phyloP scores from a whole-genome alignment of 2,797 vertebrate genomes.

The Choloepus didactylus region DNA sequence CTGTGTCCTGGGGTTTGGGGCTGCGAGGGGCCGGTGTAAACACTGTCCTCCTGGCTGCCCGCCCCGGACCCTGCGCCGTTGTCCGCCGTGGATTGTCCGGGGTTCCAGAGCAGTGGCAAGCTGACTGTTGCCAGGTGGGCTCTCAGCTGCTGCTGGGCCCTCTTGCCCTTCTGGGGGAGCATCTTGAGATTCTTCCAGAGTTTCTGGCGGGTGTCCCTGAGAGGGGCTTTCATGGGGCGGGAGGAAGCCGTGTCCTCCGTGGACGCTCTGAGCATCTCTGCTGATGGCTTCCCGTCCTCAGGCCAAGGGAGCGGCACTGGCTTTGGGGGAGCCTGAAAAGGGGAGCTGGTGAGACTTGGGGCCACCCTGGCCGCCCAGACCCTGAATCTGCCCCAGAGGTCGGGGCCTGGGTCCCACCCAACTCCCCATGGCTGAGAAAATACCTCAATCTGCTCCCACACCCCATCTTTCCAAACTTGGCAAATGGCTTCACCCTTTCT shows the following conservation, averaged over 20 bases:
- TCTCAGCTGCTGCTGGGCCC: slow-evolving; percentile 16
- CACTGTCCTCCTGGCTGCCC: rapidly evolving
- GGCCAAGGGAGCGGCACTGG: rapidly evolving
- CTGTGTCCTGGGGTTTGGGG: neutral
- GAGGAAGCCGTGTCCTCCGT: rapidly evolving
- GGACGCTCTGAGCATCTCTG: rapidly evolving
- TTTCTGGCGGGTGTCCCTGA: neutral
- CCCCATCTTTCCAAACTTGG: neutral
- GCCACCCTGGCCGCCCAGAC: rapidly evolving
- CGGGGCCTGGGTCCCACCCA: neutral
- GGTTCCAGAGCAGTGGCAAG: rapidly evolving
- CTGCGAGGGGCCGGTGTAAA: rapidly evolving
- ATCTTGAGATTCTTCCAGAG: slow-evolving; percentile 72
- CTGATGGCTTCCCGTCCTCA: neutral
- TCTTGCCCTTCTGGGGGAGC: slow-evolving; percentile 29
- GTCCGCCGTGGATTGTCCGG: rapidly evolving
- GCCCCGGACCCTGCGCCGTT: rapidly evolving
- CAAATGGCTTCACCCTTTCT: neutral
- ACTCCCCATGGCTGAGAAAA: rapidly evolving
- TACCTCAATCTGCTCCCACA: neutral
- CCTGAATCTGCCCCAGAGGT: neutral
- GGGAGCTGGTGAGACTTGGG: neutral
- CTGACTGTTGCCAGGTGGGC: neutral
- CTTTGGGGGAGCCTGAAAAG: slow-evolving; percentile 2
- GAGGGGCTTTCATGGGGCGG: neutral